A percentile compares a stretch with the other conserved stretches of the same genome.
Conservation (phyloP, 2,888 invertebrate genomes). For the Nineta flava region DNA sequence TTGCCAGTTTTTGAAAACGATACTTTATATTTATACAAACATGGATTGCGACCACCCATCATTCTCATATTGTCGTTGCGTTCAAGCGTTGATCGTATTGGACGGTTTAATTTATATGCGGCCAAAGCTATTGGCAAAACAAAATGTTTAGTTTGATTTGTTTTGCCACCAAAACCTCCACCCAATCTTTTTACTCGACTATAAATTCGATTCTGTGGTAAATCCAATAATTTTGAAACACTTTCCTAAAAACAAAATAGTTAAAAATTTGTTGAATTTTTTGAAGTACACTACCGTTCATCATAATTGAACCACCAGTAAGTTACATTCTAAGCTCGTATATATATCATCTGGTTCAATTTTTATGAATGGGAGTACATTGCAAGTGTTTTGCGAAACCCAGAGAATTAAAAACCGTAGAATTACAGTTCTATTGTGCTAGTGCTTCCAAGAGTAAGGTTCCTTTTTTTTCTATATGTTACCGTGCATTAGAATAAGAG, state of each 20-base stretch:
- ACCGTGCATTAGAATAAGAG: no score
- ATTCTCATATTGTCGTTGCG: conserved; percentile 88
- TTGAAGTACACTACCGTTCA: no score
- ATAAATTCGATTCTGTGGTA: conserved; percentile 58
- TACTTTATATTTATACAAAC: conserved; percentile 68
- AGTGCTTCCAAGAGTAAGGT: no score
- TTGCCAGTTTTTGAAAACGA: conserved; percentile 61
- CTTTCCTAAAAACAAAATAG: conserved; percentile 37
- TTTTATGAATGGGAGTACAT: no score
- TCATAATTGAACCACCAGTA: no score
- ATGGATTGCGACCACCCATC: conserved; percentile 82
- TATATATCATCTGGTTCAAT: no score
- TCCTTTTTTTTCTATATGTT: no score
- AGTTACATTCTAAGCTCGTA: no score
- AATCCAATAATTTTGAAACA: conserved; percentile 48
- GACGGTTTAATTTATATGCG: conserved; percentile 58
- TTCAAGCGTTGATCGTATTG: conserved; percentile 78
- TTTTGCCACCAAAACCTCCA: conserved; percentile 94
- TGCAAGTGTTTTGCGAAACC: no score
- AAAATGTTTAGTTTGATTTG: conserved; percentile 46
- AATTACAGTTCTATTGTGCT: no score
- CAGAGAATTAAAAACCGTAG: no score
- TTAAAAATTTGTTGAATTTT: background rate
- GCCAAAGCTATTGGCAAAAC: conserved; percentile 66
- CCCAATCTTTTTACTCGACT: conserved; percentile 75